phyloP scores from a whole-genome alignment of 2,888 invertebrate genomes.

The Atrina japonica region DNA sequence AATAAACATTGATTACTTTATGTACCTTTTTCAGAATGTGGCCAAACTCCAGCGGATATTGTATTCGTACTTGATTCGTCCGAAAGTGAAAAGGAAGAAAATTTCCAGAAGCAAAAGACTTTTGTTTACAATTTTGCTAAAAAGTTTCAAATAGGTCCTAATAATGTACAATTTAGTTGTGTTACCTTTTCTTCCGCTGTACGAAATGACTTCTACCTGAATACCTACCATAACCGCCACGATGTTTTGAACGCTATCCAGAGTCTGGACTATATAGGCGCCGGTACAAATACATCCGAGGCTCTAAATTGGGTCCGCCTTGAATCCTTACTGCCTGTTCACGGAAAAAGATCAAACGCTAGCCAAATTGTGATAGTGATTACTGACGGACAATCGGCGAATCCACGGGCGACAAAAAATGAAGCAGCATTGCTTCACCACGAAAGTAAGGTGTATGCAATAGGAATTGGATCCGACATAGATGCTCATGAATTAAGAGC shows the following conservation, averaged over 20 bases:
- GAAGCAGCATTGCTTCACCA: too few species aligned
- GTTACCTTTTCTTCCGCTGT: constrained; percentile 52
- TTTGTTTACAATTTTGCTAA: constrained; percentile 56
- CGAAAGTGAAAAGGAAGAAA: constrained; percentile 55
- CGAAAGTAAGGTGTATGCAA: constrained; percentile 47
- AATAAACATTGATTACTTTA: too few species aligned
- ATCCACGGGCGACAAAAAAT: constrained; percentile 32
- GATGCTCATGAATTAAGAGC: constrained; percentile 42
- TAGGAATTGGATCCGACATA: constrained; percentile 55
- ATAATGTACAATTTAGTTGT: constrained; percentile 53
- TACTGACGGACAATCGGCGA: constrained; percentile 56
- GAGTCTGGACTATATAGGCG: constrained; percentile 51
- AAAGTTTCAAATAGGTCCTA: constrained; percentile 50
- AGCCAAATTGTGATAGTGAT: constrained; percentile 66
- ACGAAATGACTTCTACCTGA: constrained; percentile 53
- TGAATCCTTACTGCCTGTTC: constrained; percentile 38
- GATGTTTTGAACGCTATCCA: constrained; percentile 51
- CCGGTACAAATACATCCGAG: constrained; percentile 58
- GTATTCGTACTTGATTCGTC: constrained; percentile 59
- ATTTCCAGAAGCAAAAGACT: constrained; percentile 54
- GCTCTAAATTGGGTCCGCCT: constrained; percentile 50
- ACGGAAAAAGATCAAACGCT: constrained; percentile 49
- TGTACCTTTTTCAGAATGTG: constrained; percentile 59
- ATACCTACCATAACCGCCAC: constrained; percentile 46
- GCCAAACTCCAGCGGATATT: constrained; percentile 56